phyloP scores from a whole-genome alignment of 2,797 vertebrate genomes.

The Lutjanus argentimaculatus region DNA sequence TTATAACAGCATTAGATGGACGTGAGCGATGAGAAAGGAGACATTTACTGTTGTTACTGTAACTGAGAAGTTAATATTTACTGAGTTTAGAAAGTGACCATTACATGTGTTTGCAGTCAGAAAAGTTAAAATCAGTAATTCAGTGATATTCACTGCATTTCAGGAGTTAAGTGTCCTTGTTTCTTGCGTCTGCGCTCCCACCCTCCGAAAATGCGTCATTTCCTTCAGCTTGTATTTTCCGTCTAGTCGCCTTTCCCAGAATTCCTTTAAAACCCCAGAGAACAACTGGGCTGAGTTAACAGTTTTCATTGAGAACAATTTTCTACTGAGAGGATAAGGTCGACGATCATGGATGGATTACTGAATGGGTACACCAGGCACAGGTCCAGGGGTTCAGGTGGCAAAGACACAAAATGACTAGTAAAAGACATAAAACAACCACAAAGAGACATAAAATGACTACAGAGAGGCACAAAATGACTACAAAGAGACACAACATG shows the following conservation, averaged over 20 bases:
- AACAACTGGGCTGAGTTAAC: slow-evolving; percentile 9
- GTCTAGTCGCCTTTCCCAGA: slow-evolving; percentile 5
- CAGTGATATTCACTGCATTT: neutral
- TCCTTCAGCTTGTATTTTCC: slow-evolving; percentile 21
- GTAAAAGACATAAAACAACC: too few species aligned
- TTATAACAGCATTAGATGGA: slow-evolving; percentile 13
- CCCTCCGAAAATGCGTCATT: slow-evolving; percentile 16
- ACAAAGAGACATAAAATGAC: too few species aligned
- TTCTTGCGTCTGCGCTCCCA: neutral
- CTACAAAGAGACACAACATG: too few species aligned
- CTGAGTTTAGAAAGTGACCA: neutral
- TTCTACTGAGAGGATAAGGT: neutral
- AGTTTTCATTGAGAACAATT: slow-evolving; percentile 33
- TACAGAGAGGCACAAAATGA: too few species aligned
- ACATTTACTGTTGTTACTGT: slow-evolving; percentile 5
- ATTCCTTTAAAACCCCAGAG: slow-evolving; percentile 15
- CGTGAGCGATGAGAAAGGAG: too few species aligned
- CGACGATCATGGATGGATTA: too few species aligned
- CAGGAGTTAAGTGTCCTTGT: slow-evolving; percentile 4
- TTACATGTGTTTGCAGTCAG: neutral
- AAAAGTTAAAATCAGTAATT: neutral
- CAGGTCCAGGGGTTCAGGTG: too few species aligned
- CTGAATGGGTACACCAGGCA: too few species aligned
- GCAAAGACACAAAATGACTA: too few species aligned
- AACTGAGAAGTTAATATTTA: neutral